A percentile compares a stretch with the other conserved stretches of the same genome.
These are phyloP conservation scores for Psittacula cyanocephala DNA, from an alignment of 2,113 vertebrate species.

Conservation along the genomic window DNA sequence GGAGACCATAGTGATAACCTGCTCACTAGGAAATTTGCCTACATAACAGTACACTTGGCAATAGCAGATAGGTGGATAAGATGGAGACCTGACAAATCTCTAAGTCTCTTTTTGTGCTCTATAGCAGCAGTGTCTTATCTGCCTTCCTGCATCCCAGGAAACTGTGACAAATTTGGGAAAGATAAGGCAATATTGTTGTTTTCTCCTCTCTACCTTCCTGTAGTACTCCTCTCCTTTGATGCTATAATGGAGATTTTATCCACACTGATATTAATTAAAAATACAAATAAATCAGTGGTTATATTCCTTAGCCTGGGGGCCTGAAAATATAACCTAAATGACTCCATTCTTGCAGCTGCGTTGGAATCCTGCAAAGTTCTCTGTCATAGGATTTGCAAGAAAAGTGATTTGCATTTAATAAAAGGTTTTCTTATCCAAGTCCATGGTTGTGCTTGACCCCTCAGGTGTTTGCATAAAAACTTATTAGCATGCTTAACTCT, in stretches of 20 bases:
- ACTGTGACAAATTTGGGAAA: conserved; percentile 5
- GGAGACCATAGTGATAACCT: background rate
- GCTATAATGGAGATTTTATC: background rate
- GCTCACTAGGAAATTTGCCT: background rate
- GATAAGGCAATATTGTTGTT: background rate
- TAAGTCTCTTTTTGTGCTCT: background rate
- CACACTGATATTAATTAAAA: background rate
- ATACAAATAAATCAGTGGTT: background rate
- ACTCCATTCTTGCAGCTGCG: background rate
- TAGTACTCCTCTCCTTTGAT: conserved; percentile 5
- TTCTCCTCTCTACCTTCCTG: background rate
- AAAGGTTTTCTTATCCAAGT: conserved; percentile 37
- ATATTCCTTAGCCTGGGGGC: background rate
- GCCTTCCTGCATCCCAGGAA: background rate
- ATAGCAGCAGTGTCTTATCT: background rate
- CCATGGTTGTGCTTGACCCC: conserved; percentile 42
- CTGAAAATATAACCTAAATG: background rate
- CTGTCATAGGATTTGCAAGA: conserved; percentile 10
- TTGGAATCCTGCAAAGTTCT: background rate
- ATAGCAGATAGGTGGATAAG: background rate
- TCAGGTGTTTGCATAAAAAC: conserved; percentile 63
- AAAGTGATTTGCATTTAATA: conserved; percentile 63
- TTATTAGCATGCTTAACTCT: conserved; percentile 51
- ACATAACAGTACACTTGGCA: background rate
- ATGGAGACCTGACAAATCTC: background rate